phyloP scores from a whole-genome alignment of 1,140 invertebrate species.

The Pemphigus obesinymphae region DNA sequence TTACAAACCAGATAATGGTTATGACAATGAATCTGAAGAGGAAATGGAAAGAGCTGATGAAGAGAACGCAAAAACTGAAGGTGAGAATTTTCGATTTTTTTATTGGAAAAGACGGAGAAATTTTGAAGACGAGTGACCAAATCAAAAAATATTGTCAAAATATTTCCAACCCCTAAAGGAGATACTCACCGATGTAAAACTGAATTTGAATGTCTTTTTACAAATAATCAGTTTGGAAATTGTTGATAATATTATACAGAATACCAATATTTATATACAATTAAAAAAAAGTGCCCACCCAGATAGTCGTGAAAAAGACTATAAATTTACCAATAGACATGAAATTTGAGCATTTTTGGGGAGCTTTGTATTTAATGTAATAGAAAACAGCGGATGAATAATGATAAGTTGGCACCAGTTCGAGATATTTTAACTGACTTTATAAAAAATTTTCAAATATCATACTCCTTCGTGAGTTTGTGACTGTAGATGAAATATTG shows the following conservation, averaged over 20 bases:
- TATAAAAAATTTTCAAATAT: slow-evolving; percentile 43
- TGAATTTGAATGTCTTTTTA: neutral
- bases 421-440: neutral
- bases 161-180: neutral
- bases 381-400: no score
- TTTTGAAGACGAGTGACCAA: neutral
- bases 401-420: slow-evolving; percentile 49
- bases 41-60: neutral
- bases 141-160: neutral
- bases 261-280: neutral
- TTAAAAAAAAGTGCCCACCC: neutral
- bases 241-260: neutral
- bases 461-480: slow-evolving; percentile 39
- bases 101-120: neutral
- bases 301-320: no score
- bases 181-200: neutral
- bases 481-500: slow-evolving; percentile 49
- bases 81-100: no score
- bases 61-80: neutral
- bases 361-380: no score
- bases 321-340: no score
- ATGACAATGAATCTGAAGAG: neutral
- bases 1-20: neutral
- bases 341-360: no score
- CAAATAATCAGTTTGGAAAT: neutral